A percentile compares a stretch with the other conserved stretches of the same genome.
phyloP scores from a whole-genome alignment of 2,888 invertebrate species.

The Coenonympha arcania region DNA sequence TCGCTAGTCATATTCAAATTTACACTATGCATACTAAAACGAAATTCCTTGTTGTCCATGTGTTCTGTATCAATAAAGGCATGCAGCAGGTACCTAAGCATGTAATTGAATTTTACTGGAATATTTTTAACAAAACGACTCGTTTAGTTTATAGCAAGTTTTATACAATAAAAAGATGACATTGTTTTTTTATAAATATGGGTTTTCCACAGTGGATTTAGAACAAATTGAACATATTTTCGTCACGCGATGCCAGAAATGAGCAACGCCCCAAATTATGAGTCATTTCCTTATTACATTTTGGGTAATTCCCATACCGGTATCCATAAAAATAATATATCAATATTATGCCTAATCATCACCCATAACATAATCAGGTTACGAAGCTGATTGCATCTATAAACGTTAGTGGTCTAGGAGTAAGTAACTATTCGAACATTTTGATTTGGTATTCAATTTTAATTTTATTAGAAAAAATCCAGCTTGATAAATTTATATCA shows the following conservation, averaged over 20 bases:
- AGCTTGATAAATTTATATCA: too few relatives aligned
- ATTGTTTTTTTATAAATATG: constrained; percentile 19
- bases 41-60: neutral
- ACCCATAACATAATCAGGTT: constrained; percentile 5
- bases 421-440: too few relatives aligned
- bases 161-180: constrained; percentile 17
- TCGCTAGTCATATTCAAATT: neutral
- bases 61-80: neutral
- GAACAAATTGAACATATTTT: constrained; percentile 15
- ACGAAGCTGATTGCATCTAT: neutral
- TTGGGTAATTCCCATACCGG: constrained; percentile 14
- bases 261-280: constrained; percentile 12
- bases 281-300: constrained; percentile 11
- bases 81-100: neutral
- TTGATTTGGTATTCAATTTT: too few relatives aligned
- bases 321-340: too few relatives aligned
- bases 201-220: constrained; percentile 14
- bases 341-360: constrained; percentile 11
- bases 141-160: neutral
- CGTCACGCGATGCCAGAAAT: constrained; percentile 20
- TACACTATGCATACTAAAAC: neutral
- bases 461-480: neutral
- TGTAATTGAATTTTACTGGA: too few relatives aligned
- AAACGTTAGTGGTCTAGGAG: neutral
- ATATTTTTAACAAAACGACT: too few relatives aligned